These are phyloP conservation scores for Microcebus lehilahytsara DNA, from an alignment of 2,113 vertebrate species.

Conservation along the genomic window DNA sequence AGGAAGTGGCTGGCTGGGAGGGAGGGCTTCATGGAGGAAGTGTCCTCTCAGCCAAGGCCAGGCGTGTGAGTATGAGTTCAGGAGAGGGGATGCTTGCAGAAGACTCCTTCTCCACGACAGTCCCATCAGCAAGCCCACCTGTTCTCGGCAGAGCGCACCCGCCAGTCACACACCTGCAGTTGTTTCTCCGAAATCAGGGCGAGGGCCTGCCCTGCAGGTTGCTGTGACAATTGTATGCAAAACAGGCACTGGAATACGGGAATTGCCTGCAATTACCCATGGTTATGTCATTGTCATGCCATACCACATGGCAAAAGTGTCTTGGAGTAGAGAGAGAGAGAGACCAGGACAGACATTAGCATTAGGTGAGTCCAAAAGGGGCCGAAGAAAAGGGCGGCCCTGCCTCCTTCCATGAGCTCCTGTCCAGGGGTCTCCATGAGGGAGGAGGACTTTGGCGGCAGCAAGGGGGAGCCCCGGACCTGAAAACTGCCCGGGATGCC, in stretches of 20 bases:
- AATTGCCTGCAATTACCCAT: neutral
- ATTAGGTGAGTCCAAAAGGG: neutral
- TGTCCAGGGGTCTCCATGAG: neutral
- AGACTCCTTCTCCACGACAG: neutral
- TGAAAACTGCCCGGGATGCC: neutral
- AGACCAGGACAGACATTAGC: neutral
- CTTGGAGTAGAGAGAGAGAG: neutral
- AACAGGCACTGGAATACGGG: neutral
- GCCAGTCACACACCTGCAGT: neutral
- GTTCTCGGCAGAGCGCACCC: rapidly evolving
- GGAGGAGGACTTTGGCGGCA: neutral
- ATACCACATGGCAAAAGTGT: neutral
- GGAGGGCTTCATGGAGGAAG: neutral
- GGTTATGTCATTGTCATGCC: neutral
- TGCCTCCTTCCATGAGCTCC: neutral
- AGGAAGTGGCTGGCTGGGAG: neutral
- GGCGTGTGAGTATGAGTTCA: neutral
- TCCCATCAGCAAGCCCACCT: too few species aligned
- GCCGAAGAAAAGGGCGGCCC: neutral
- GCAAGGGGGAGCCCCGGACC: neutral
- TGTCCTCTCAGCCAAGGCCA: neutral
- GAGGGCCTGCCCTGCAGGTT: neutral
- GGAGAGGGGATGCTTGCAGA: neutral
- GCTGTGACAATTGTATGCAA: neutral
- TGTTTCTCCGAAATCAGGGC: neutral